Conservation (phyloP, 2,113 vertebrate genomes). For the Plecotus auritus region DNA sequence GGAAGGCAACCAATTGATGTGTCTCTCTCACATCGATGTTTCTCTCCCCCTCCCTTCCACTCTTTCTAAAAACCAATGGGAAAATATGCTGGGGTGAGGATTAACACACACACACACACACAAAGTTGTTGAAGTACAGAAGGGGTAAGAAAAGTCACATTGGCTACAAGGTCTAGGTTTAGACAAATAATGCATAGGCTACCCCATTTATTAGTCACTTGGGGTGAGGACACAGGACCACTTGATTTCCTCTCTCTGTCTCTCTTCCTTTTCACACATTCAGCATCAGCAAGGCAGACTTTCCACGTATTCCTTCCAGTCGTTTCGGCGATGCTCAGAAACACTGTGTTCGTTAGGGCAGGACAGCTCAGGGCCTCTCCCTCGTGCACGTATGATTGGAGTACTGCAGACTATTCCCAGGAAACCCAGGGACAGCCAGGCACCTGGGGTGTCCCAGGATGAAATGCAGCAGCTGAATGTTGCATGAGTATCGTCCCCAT, state of each 20-base stretch:
- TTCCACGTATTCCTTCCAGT: background rate
- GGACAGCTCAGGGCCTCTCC: background rate
- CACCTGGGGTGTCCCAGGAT: background rate
- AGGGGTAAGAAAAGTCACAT: background rate
- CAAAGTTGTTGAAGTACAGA: background rate
- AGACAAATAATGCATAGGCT: background rate
- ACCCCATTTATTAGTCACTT: background rate
- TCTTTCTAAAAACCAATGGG: no score
- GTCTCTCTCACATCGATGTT: no score
- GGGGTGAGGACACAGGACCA: fast-evolving
- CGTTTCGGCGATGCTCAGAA: background rate
- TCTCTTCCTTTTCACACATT: background rate
- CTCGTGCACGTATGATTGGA: background rate
- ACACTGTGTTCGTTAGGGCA: background rate
- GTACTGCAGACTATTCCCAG: background rate
- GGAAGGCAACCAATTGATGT: no score
- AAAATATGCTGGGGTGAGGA: no score
- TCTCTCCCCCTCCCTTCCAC: no score
- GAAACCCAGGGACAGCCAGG: background rate
- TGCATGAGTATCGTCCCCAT: background rate
- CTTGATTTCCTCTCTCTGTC: background rate
- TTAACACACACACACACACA: no score
- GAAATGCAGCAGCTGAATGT: background rate
- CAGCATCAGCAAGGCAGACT: background rate
- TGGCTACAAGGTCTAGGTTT: background rate